Evolutionary conservation across 2,888 invertebrate species (phyloP).

Genomic region (Miltochrista miniata): DNA sequence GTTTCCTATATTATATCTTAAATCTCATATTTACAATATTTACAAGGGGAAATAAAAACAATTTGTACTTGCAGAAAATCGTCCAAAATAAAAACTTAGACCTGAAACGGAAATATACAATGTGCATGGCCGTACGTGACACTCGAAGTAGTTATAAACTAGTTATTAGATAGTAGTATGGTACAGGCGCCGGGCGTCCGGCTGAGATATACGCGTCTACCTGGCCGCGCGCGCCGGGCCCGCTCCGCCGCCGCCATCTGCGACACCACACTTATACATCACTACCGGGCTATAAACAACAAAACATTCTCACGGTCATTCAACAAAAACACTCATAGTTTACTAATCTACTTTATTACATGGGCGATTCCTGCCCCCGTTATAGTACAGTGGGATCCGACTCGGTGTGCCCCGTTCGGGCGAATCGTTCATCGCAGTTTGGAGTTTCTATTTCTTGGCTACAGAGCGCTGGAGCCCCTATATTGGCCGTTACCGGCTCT

Average conservation of each 20-base stretch:
- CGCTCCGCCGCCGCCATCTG: constrained; percentile 54
- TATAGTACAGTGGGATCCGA: too few species aligned
- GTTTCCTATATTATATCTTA: constrained; percentile 63
- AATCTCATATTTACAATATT: constrained; percentile 81
- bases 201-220: constrained; percentile 57
- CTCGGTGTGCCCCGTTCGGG: too few species aligned
- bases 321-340: too few species aligned
- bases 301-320: too few species aligned
- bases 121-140: constrained; percentile 41
- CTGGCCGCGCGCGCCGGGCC: constrained; percentile 68
- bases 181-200: constrained; percentile 41
- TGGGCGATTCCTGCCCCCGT: too few species aligned
- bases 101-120: constrained; percentile 74
- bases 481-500: too few species aligned
- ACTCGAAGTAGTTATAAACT: constrained; percentile 49
- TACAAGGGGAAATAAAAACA: constrained; percentile 83
- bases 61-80: constrained; percentile 84
- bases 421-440: too few species aligned
- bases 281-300: too few species aligned
- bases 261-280: constrained; percentile 33
- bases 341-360: too few species aligned
- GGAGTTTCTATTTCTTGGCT: too few species aligned
- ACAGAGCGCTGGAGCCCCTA: too few species aligned
- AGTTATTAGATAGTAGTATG: constrained; percentile 48
- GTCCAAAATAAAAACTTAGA: constrained; percentile 68